Evolutionary conservation across 2,113 vertebrate genomes (phyloP).

Genomic region (Colius striatus): DNA sequence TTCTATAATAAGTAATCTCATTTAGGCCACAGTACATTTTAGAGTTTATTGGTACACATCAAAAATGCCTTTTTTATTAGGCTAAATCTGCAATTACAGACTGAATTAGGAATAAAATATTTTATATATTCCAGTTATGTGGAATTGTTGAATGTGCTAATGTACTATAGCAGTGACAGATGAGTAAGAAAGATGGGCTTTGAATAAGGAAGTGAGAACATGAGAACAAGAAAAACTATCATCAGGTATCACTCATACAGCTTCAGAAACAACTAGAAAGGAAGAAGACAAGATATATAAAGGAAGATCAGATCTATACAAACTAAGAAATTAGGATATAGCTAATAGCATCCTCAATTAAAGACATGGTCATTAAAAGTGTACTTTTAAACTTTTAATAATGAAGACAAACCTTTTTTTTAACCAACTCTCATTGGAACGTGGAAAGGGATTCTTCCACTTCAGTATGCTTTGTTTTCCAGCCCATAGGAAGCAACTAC

Average conservation of each 20-base stretch:
- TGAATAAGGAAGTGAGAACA: background rate
- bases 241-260: background rate
- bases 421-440: background rate
- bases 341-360: background rate
- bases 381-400: background rate
- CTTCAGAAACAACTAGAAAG: background rate
- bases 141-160: background rate
- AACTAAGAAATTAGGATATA: background rate
- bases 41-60: background rate
- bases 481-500: background rate
- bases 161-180: background rate
- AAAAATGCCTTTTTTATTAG: constrained; percentile 35
- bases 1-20: background rate
- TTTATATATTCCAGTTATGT: constrained; percentile 3
- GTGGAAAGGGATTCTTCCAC: background rate
- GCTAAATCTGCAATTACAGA: constrained; percentile 1
- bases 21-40: background rate
- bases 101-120: background rate
- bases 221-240: background rate
- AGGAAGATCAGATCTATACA: background rate
- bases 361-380: background rate
- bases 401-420: background rate
- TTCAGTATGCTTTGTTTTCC: background rate
- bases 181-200: background rate
- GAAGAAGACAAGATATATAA: background rate